Base-by-base conservation (phyloP, 1,140 invertebrate genomes). In the Bombus ignitus region DNA sequence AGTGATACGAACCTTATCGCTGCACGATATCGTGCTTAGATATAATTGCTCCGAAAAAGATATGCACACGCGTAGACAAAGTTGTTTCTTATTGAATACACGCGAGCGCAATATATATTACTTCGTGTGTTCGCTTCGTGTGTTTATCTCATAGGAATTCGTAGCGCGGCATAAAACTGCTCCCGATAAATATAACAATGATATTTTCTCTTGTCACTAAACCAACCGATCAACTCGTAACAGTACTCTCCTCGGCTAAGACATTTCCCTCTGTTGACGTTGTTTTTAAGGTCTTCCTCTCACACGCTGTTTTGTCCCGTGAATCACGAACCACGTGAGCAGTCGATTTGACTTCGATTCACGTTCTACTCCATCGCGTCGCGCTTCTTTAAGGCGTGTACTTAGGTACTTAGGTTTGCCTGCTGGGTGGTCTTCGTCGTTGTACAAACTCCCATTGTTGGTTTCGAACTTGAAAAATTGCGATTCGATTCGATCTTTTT, bases 261-360 rank as follows among this genome's bases (percentile, higher is more conserved):
- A 13, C 25, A 5, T 18, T 39, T 37, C 18, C 32, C 35, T 37
- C n/a, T 28, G 44, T 66, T 22, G 22, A 59, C 70, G 39, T 59
- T 13, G 47, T 65, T 8, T 65, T 25, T 53, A 37, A 47, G 28
- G 6, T 68, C 12, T 81, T 81, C 12, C 37, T 28, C 44, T 35
- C 10, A 32, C 25, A 4, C 57, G 28, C 15, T 6, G 32, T 28
- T 28, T 10, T 18, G 18, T 28, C 35, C n/a, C 28, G 22, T 89
- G 85, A 89, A 85, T 89, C 87, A 87, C 39, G 12, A 25, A n/a
- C 53, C 62, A 76, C 76, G 32, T 71, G 86, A 78, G 66, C 76
- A 76, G 32, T 25, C 78, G 44, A 91, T 90, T 91, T 74, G 37
- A 80, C 32, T 90, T 91, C 84, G 81, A 77, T 91, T 88, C 89